Evolutionary conservation across 2,888 invertebrate species (phyloP).

Genomic region (Gortyna flavago): DNA sequence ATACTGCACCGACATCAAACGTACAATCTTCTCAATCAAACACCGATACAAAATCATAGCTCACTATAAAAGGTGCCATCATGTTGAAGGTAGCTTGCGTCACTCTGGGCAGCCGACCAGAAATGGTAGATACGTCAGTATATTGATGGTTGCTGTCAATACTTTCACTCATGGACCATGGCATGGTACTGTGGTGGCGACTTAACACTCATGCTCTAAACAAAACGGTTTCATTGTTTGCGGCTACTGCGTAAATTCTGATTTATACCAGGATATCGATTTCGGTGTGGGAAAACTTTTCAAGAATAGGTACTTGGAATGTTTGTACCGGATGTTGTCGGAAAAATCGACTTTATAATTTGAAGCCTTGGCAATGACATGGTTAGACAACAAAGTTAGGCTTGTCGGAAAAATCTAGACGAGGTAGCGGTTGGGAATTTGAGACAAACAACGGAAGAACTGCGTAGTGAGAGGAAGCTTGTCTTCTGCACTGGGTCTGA

Average conservation of each 20-base stretch:
- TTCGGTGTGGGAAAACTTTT: not conserved
- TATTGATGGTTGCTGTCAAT: slow-evolving; percentile 55
- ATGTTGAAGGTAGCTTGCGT: slow-evolving; percentile 62
- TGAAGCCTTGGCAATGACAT: not conserved
- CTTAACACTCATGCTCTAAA: slow-evolving; percentile 62
- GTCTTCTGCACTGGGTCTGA: not conserved
- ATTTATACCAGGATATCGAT: not conserved
- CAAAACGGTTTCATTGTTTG: slow-evolving; percentile 45
- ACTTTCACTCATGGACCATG: slow-evolving; percentile 67
- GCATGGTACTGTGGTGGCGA: slow-evolving; percentile 1
- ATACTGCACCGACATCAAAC: slow-evolving; percentile 26
- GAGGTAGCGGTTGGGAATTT: not conserved
- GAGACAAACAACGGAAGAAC: too few species aligned
- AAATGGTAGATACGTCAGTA: slow-evolving; percentile 55
- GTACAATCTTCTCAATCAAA: slow-evolving; percentile 58
- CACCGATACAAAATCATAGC: slow-evolving; percentile 47
- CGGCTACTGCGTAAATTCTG: slow-evolving; percentile 8
- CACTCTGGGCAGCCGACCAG: slow-evolving; percentile 59
- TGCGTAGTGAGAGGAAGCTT: not conserved
- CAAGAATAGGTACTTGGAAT: not conserved
- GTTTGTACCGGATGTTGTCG: not conserved
- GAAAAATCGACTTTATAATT: not conserved
- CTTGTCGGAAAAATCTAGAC: not conserved
- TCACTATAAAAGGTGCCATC: slow-evolving; percentile 59
- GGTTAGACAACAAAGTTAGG: not conserved